These are phyloP conservation scores for Alligator sinensis DNA, from an alignment of 2,113 vertebrate species.

Conservation along the genomic window DNA sequence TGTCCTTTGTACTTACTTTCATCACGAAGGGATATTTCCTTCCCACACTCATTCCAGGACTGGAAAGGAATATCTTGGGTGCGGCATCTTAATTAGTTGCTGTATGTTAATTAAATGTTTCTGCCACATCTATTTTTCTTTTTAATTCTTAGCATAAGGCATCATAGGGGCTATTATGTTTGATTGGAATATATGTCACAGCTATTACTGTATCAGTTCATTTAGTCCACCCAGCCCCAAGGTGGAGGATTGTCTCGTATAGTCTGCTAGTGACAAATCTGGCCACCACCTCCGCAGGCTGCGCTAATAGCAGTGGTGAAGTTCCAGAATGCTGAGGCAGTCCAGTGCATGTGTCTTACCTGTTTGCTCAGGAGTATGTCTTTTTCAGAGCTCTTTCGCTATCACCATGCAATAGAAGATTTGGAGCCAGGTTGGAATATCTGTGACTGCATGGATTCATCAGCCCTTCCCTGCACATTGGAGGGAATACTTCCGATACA, in stretches of 20 bases:
- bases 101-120: not conserved
- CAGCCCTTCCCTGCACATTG: not conserved
- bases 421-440: accelerated
- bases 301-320: not conserved
- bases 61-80: not conserved
- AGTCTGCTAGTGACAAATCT: not conserved
- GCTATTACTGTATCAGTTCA: no score
- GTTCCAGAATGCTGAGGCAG: not conserved
- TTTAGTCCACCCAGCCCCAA: no score
- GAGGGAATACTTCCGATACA: not conserved
- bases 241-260: no score
- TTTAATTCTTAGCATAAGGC: not conserved
- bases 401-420: not conserved
- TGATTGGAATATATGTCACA: no score
- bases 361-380: not conserved
- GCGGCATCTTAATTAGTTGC: not conserved
- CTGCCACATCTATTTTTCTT: not conserved
- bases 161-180: not conserved
- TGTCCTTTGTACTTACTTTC: not conserved
- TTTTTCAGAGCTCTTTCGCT: not conserved
- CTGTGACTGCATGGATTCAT: accelerated
- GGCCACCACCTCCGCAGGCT: not conserved
- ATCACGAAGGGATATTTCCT: not conserved
- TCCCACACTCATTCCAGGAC: not conserved
- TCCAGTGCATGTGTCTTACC: not conserved